Conservation (phyloP, 1,140 invertebrate species). For the Chironomus striatipennis region DNA sequence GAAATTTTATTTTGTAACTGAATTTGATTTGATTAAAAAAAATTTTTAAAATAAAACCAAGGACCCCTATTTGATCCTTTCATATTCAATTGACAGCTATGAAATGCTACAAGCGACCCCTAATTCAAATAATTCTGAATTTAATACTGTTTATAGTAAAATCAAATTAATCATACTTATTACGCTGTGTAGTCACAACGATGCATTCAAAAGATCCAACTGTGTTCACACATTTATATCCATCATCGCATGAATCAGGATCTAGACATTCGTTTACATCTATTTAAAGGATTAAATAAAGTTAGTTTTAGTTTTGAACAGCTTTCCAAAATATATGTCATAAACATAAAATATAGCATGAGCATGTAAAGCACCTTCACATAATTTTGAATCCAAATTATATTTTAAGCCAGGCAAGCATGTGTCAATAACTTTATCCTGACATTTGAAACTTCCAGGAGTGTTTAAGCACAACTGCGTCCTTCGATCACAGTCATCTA, state of each 20-base stretch:
- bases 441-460: conserved; percentile 55
- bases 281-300: conserved; percentile 33
- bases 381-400: conserved; percentile 43
- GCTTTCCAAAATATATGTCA: neutral
- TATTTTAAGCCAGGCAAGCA: conserved; percentile 63
- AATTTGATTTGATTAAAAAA: no score
- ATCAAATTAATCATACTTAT: conserved; percentile 31
- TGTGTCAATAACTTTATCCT: conserved; percentile 46
- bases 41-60: no score
- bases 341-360: neutral
- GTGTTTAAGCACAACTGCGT: conserved; percentile 63
- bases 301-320: conserved; percentile 5
- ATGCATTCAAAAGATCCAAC: conserved; percentile 49
- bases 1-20: no score
- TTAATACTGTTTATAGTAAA: conserved; percentile 27
- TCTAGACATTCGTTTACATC: conserved; percentile 63
- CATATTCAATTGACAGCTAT: no score
- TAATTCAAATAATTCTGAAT: no score
- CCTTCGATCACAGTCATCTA: conserved; percentile 50
- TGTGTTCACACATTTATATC: conserved; percentile 50
- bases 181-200: conserved; percentile 27
- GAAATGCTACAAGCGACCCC: no score
- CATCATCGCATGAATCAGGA: conserved; percentile 46
- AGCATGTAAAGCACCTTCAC: conserved; percentile 44
- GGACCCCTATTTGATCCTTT: no score